Base-by-base conservation (phyloP, 1,140 invertebrate species). In the Diplogasteroides magnus region DNA sequence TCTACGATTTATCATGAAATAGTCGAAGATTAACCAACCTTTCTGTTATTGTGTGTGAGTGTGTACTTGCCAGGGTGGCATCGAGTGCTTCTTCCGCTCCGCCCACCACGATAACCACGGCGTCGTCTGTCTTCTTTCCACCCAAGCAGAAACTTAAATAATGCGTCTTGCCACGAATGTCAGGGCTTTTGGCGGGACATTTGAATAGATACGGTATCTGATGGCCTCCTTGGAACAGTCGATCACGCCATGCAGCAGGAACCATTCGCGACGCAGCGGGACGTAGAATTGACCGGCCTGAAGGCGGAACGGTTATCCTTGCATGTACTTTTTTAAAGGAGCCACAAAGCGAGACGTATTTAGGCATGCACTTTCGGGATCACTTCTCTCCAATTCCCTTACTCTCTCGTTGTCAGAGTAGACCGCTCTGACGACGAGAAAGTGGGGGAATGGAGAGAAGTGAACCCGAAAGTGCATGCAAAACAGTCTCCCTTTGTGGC, bases 201-300 rank as follows among this genome's bases (percentile, higher is more conserved):
- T 48, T 11, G 19, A 48, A 48, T 48, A 48, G 19, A 48, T 11
- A 23, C 61, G 48, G 61, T 67, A 31, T 6, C 31, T 67, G 57
- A 72, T 61, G 31, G 57, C 60, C 32, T 69, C 76, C 83, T 72
- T 0, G 80, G 75, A 31, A 63, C 55, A 58, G 29, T 69, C 69
- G 25, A 71, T 69, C 67, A 75, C 69, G 58, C 68, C 67, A 19
- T 69, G 66, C 27, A 0, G 89, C 88, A 6, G 89, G 86, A 76
- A 87, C 85, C 65, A 69, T 77, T 96, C 93, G 63, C 93, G 85
- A 68, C 91, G 89, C 31, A 96, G 85, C 0, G 94, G 93, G 67
- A 90, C 87, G 15, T 85, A 82, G 83, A 94, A 96, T 80, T 48
- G 37, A 48, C 37, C 37, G 37, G 19, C 37, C 37, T 48, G 19